Percentiles rank a stretch among this genome's conserved stretches.
These are phyloP conservation scores for Neotoma lepida DNA, from an alignment of 2,113 vertebrate genomes.

Conservation along the genomic window DNA sequence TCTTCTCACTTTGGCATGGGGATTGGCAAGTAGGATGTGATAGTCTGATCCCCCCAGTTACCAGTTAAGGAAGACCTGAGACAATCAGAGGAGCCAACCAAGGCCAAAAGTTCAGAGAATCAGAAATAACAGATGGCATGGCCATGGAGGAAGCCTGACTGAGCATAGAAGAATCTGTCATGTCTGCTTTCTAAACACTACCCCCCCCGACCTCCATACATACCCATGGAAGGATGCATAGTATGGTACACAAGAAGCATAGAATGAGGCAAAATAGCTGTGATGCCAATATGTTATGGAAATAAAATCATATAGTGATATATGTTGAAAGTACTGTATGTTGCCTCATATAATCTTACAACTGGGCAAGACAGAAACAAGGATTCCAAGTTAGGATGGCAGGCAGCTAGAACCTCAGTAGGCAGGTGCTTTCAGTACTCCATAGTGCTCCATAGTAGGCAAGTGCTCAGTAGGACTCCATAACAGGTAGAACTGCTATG, in stretches of 20 bases:
- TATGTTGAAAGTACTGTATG: neutral
- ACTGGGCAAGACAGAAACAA: neutral
- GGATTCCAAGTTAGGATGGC: neutral
- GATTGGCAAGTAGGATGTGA: neutral
- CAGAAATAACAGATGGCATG: neutral
- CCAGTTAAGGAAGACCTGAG: neutral
- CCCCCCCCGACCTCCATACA: neutral
- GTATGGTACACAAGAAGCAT: neutral
- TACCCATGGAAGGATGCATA: neutral
- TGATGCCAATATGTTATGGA: neutral
- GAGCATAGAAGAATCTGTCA: neutral
- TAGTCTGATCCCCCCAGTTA: neutral
- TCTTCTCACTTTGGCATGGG: neutral
- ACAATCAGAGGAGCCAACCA: neutral
- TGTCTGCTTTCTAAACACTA: neutral
- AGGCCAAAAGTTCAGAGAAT: constrained; percentile 5
- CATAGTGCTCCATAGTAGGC: neutral
- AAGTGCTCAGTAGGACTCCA: neutral
- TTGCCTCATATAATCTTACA: neutral
- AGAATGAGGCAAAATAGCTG: neutral
- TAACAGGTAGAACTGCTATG: neutral
- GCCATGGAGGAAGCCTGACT: neutral
- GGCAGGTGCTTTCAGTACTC: neutral
- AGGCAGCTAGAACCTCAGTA: neutral
- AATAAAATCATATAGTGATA: neutral